phyloP scores from a whole-genome alignment of 1,140 invertebrate genomes.

The Varroa destructor region DNA sequence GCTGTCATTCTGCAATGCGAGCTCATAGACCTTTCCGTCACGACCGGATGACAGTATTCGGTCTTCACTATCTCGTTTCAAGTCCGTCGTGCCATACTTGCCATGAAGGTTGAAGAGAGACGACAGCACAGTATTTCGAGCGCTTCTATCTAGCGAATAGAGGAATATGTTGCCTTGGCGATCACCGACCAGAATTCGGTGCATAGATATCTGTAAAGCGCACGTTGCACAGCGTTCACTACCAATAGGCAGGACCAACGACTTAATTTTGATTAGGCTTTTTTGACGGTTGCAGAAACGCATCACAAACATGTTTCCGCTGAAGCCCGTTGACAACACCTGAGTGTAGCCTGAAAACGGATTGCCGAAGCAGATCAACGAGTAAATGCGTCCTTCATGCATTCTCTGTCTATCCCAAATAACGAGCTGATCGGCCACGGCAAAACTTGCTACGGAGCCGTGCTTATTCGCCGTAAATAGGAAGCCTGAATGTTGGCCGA shows the following conservation, averaged over 20 bases:
- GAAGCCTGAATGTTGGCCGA: neutral
- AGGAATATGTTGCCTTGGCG: slow-evolving; percentile 12
- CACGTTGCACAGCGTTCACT: slow-evolving; percentile 6
- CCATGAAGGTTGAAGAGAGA: slow-evolving; percentile 2
- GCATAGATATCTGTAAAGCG: neutral
- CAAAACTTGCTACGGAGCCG: slow-evolving; percentile 4
- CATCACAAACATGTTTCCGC: slow-evolving; percentile 6
- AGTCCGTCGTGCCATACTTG: slow-evolving; percentile 11
- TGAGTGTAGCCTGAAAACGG: neutral
- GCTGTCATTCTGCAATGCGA: neutral
- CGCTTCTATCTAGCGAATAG: neutral
- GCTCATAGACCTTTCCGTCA: neutral
- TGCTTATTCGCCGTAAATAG: slow-evolving; percentile 9
- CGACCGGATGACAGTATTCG: slow-evolving; percentile 16
- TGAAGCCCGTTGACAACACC: slow-evolving; percentile 8
- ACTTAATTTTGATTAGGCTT: slow-evolving; percentile 14
- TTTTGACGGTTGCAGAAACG: slow-evolving; percentile 20
- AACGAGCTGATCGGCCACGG: neutral
- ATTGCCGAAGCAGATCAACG: neutral
- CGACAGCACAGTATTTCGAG: neutral
- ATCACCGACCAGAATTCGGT: neutral
- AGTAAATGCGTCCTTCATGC: neutral
- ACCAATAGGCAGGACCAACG: neutral
- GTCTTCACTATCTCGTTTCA: neutral
- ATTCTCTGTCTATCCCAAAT: slow-evolving; percentile 12